Evolutionary conservation across 2,888 invertebrate genomes (phyloP), one percentile per base, ranked within the genome.

Genomic region (Drosophila borealis): DNA sequence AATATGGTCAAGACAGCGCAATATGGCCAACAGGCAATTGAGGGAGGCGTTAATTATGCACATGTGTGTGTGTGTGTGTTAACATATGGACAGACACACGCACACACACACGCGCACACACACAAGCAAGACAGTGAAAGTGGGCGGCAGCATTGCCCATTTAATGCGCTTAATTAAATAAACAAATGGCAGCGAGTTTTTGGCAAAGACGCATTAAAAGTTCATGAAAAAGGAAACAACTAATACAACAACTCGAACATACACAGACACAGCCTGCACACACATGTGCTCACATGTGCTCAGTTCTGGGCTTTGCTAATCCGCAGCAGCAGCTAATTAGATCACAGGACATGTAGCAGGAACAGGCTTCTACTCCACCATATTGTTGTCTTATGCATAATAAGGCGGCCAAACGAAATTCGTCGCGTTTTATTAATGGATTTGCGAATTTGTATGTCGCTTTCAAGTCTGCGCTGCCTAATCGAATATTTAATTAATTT

Each of bases 151-250:
- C 42, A 5, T 51, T 61, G 67, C 53, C 37, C 85, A 78, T 81
- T 79, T 85, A 89, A 89, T 83, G 80, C 85, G 81, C 74, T 78
- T 89, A 88, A 90, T 88, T 87, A 89, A 81, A 89, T 90, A 81
- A 86, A 79, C 84, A 88, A 85, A 87, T 87, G 78, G 67, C 68
- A 69, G 61, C 57, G 73, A 78, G 54, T 61, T 71, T 78, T 74
- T 56, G 46, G 48, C 45, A 55, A 65, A 66, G 68, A 60, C 55
- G 63, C 74, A 72, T 82, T 70, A 78, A 75, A 78, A 71, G 56
- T 63, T 67, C 68, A 75, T 56, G 69, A 44, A 51, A 73, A 71
- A 57, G 64, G 57, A 78, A 70, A 55, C 55, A 57, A 65, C 48
- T 60, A 60, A 53, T 21, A 53, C 17, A 39, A 39, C 55, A 17